Percentiles rank a stretch among this genome's conserved stretches.
Conservation (phyloP, 2,113 vertebrate species). For the Eidolon helvum region DNA sequence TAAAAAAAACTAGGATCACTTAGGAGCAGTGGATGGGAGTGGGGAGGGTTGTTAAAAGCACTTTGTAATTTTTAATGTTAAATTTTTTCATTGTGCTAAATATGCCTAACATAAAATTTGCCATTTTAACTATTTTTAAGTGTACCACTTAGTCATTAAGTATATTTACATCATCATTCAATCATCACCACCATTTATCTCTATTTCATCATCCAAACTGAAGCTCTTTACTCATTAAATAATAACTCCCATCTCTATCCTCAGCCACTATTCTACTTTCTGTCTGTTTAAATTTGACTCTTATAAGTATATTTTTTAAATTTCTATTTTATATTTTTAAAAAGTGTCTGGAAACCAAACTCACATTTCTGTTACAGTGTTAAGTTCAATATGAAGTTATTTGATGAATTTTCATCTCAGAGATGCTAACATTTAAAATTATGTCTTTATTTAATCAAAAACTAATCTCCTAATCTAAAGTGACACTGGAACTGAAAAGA, state of each 20-base stretch:
- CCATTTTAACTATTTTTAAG: neutral
- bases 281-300: neutral
- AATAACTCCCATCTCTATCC: neutral
- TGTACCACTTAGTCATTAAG: neutral
- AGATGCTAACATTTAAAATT: neutral
- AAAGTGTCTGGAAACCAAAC: neutral
- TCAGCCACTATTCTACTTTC: neutral
- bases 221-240: neutral
- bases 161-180: neutral
- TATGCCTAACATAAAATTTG: neutral
- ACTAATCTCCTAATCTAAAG: slow-evolving; percentile 30
- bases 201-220: neutral
- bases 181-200: neutral
- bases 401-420: neutral
- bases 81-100: neutral
- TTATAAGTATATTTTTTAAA: neutral
- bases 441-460: slow-evolving; percentile 45
- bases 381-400: slow-evolving; percentile 13
- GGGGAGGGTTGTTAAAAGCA: neutral
- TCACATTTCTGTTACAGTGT: neutral
- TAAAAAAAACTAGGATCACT: neutral
- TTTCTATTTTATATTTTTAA: neutral
- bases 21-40: neutral
- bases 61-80: neutral
- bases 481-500: neutral